phyloP scores from a whole-genome alignment of 2,797 vertebrate species.

The Gambusia yucatana region DNA sequence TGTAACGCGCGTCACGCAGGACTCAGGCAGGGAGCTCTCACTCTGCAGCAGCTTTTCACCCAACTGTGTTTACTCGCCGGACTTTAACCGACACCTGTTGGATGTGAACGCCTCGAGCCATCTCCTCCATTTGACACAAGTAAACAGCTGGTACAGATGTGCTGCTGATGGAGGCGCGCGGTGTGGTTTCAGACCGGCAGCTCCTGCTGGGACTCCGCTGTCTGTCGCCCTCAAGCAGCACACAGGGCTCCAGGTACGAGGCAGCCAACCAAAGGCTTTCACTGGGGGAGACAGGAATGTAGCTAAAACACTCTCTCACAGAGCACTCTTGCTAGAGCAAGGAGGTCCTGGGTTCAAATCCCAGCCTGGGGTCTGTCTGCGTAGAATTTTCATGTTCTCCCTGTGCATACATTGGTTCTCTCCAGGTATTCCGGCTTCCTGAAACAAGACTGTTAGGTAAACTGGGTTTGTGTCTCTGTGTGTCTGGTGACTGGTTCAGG shows the following conservation, averaged over 20 bases:
- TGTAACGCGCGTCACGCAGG: constrained; percentile 48
- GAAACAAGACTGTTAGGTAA: neutral
- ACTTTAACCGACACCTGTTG: constrained; percentile 77
- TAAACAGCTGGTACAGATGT: constrained; percentile 81
- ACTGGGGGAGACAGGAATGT: neutral
- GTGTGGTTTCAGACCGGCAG: constrained; percentile 73
- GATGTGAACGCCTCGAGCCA: constrained; percentile 71
- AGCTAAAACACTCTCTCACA: neutral
- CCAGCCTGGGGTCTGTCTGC: neutral
- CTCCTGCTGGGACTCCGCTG: constrained; percentile 78
- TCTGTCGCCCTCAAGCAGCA: constrained; percentile 86
- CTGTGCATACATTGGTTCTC: neutral
- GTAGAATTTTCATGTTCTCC: neutral
- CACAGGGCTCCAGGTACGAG: constrained; percentile 81
- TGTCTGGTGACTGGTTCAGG: neutral
- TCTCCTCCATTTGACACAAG: constrained; percentile 80
- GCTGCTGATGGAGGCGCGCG: constrained; percentile 69
- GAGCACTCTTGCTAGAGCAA: neutral
- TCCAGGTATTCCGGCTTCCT: neutral
- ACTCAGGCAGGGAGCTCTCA: constrained; percentile 67
- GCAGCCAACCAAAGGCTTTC: neutral
- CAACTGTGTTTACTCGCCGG: constrained; percentile 76
- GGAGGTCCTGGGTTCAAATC: neutral
- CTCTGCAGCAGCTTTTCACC: constrained; percentile 70
- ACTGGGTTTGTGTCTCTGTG: neutral